phyloP scores from a whole-genome alignment of 1,140 invertebrate species.

The Anadara kagoshimensis region DNA sequence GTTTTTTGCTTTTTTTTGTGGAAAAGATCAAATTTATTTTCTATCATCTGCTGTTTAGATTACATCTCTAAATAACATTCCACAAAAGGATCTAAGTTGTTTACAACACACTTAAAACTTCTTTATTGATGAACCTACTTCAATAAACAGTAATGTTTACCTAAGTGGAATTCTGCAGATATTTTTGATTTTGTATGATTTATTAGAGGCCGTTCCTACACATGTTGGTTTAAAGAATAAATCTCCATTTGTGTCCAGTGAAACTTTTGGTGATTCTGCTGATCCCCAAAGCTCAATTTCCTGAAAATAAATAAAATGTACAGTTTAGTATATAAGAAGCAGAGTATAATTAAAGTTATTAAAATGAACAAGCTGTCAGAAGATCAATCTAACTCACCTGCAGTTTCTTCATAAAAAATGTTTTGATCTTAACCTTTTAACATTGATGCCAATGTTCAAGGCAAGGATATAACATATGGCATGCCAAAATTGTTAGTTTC shows the following conservation, averaged over 20 bases:
- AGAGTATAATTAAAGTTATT: not conserved
- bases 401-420: no score
- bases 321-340: not conserved
- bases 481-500: no score
- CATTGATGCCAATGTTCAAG: no score
- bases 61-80: no score
- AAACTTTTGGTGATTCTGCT: slow-evolving; percentile 65
- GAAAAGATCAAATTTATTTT: no score
- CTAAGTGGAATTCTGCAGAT: slow-evolving; percentile 68
- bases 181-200: slow-evolving; percentile 69
- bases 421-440: no score
- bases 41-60: no score
- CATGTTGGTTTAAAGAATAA: slow-evolving; percentile 73
- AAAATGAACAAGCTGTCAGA: not conserved
- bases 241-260: slow-evolving; percentile 65
- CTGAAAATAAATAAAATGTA: slow-evolving; percentile 44
- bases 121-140: no score
- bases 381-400: not conserved
- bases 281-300: slow-evolving; percentile 63
- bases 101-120: no score
- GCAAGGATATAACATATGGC: no score
- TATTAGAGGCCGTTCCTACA: slow-evolving; percentile 61
- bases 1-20: no score
- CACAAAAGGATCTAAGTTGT: no score
- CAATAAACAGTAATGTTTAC: slow-evolving; percentile 28